Percentiles rank a stretch among this genome's conserved stretches.
phyloP scores from a whole-genome alignment of 2,888 invertebrate genomes.

The Melanostoma mellinum region DNA sequence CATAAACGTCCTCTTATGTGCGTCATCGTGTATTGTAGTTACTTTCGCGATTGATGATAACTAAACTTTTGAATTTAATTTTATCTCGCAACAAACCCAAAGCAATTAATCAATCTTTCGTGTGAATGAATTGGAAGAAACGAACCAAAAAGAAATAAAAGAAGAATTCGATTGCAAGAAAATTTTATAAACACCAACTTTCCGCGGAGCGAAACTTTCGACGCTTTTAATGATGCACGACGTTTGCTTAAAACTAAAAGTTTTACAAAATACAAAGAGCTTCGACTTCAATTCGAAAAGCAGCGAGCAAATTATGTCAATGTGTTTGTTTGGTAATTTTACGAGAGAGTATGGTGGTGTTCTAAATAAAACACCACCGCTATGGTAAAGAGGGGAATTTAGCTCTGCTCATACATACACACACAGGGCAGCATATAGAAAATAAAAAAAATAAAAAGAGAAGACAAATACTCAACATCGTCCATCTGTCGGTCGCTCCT shows the following conservation, averaged over 20 bases:
- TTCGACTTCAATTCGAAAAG: constrained; percentile 75
- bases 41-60: constrained; percentile 18
- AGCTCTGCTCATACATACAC: not conserved
- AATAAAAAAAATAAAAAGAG: constrained; percentile 19
- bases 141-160: constrained; percentile 41
- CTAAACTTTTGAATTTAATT: constrained; percentile 27
- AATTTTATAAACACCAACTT: constrained; percentile 72
- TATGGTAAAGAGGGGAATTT: constrained; percentile 43
- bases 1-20: constrained; percentile 53
- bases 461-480: constrained; percentile 30
- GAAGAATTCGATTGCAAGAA: constrained; percentile 63
- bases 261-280: constrained; percentile 74
- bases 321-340: constrained; percentile 2
- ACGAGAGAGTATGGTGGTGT: constrained; percentile 26
- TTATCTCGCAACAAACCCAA: constrained; percentile 36
- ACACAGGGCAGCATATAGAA: constrained; percentile 22
- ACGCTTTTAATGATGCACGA: constrained; percentile 78
- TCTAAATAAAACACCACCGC: constrained; percentile 56
- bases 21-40: constrained; percentile 55
- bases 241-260: constrained; percentile 76
- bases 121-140: constrained; percentile 28
- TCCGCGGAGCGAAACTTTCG: constrained; percentile 74
- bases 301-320: constrained; percentile 63
- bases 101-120: constrained; percentile 38
- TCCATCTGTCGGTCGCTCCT: constrained; percentile 49